A percentile compares a stretch with the other conserved stretches of the same genome.
Evolutionary conservation across 2,113 vertebrate species (phyloP).

Genomic region (Felis catus): F.catus_Fca126_mat1.0 CM031413.1:108062001-108062500

Average conservation of each 20-base stretch:
- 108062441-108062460: background rate
- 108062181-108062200: background rate
- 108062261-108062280: too few relatives aligned
- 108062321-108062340: background rate
- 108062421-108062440: background rate
- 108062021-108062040: background rate
- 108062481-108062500: background rate
- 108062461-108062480: background rate
- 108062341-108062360: background rate
- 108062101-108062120: background rate
- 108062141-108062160: background rate
- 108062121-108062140: background rate
- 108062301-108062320: background rate
- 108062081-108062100: background rate
- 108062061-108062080: background rate
- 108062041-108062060: background rate
- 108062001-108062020: background rate
- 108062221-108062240: background rate
- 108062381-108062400: background rate
- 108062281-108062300: background rate
- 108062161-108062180: background rate
- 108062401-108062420: background rate
- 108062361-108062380: background rate
- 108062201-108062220: background rate
- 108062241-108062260: background rate